Percentiles rank a stretch among this genome's conserved stretches.
phyloP scores from a whole-genome alignment of 2,113 vertebrate genomes.

The Melanocharis versteri region DNA sequence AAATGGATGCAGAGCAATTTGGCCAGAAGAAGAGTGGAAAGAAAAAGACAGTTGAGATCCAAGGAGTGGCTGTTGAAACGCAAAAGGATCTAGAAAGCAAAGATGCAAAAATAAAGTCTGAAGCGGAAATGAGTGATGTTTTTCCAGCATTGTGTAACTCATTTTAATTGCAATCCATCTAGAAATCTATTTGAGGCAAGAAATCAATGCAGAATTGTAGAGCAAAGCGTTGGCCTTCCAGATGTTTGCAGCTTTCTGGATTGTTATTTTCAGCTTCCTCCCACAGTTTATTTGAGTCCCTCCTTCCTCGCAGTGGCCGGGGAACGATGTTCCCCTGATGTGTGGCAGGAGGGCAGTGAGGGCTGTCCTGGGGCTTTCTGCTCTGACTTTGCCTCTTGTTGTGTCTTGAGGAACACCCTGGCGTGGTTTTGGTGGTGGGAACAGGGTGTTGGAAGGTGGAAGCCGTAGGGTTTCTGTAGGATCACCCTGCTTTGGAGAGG shows the following conservation, averaged over 20 bases:
- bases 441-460: fast-evolving
- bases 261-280: neutral
- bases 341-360: neutral
- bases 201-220: constrained; percentile 23
- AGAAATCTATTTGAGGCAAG: constrained; percentile 54
- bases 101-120: constrained; percentile 9
- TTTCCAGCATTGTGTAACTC: constrained; percentile 4
- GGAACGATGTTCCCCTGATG: neutral
- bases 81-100: constrained; percentile 22
- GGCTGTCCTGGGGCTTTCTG: neutral
- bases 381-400: neutral
- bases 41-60: neutral
- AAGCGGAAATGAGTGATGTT: neutral
- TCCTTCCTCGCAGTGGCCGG: neutral
- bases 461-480: neutral
- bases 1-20: neutral
- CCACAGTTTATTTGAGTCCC: neutral
- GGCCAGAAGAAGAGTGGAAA: neutral
- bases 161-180: constrained; percentile 31
- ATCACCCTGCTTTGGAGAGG: neutral
- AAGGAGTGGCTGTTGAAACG: neutral
- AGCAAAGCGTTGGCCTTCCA: constrained; percentile 10
- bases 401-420: neutral
- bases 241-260: constrained; percentile 31
- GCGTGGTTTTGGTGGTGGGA: neutral